Base-by-base conservation (phyloP, 2,797 vertebrate genomes). In the Pelobates cultripes region DNA sequence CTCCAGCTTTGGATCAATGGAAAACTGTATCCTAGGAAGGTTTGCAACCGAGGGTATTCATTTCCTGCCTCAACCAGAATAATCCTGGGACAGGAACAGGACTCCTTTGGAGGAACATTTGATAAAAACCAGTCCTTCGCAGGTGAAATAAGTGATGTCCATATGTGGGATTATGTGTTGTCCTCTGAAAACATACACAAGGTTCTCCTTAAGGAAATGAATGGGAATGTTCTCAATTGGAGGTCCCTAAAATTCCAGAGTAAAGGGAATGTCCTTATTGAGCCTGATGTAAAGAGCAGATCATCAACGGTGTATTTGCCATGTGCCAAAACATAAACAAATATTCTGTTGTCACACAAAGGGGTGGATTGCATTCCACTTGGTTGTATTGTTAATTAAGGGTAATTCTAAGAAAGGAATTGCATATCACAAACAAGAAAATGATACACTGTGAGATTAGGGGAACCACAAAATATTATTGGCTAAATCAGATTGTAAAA, bases 1-100 rank as follows among this genome's bases (percentile, higher is more conserved):
- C 1, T 28, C 2, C 28, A 28, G 28, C 28, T 28, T 28, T 28
- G 28, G 28, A 2, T 28, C 28, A 28, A 28, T 28, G 28, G 28
- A 28, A 28, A 28, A 28, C 28, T 28, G 28, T 28, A 28, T 93
- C 43, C 91, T 12, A 90, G 86, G 75, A 93, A 94, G 78, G 92
- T 95, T n/a, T 90, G 95, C 86, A 94, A 88, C 73, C 90, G 87
- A 0, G 94, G 93, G 0, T 94, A 93, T 85, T 83, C 43, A 2
- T 86, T 94, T 77, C 88, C 83, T 0, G 73, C 82, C 0, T 60
- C 89, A 0, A 92, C 88, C 0, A 90, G 88, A n/a, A 83, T 94
- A 4, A 70, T 95, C 43, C 86, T 95, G 53, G 28, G 28, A 92
- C 89, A 14, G 28, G 28, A 28, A 28, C 28, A 28, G 28, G 28